phyloP scores from a whole-genome alignment of 2,888 invertebrate genomes.

The Meiosimyza decipiens region DNA sequence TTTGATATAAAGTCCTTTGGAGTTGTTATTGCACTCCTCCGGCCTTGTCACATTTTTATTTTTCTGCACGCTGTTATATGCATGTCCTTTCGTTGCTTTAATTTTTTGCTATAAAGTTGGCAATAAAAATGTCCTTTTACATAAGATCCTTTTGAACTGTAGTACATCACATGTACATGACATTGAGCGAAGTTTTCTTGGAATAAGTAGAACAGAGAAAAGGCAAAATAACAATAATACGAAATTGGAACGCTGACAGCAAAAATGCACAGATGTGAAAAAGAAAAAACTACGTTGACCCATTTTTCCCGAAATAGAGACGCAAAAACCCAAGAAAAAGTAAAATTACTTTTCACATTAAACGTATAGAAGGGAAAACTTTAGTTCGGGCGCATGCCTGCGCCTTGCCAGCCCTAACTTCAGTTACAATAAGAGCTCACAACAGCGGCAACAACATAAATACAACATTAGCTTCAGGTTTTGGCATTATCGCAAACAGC shows the following conservation, averaged over 20 bases:
- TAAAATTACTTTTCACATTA: not conserved
- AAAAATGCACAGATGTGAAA: too few relatives aligned
- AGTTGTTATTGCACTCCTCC: not conserved
- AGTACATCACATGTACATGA: too few relatives aligned
- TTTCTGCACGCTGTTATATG: too few relatives aligned
- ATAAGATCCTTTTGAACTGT: not conserved
- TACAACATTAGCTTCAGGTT: not conserved
- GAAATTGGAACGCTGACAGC: too few relatives aligned
- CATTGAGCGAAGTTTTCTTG: too few relatives aligned
- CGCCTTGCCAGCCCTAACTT: not conserved
- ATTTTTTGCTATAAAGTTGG: constrained; percentile 28
- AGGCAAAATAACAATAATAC: constrained; percentile 2
- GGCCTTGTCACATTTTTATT: too few relatives aligned
- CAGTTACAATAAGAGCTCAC: not conserved
- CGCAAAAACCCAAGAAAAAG: not conserved
- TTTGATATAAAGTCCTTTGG: not conserved
- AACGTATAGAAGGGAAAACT: constrained; percentile 6
- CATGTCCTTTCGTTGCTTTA: constrained; percentile 37
- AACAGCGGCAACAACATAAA: not conserved
- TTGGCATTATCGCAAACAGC: constrained; percentile 7
- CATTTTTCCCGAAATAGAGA: not conserved
- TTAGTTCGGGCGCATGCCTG: not conserved
- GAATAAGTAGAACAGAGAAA: too few relatives aligned
- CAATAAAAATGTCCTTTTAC: constrained; percentile 3
- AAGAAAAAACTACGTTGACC: not conserved